These are phyloP conservation scores for Cyaniris semiargus DNA, from an alignment of 2,888 invertebrate genomes.

Conservation along the genomic window DNA sequence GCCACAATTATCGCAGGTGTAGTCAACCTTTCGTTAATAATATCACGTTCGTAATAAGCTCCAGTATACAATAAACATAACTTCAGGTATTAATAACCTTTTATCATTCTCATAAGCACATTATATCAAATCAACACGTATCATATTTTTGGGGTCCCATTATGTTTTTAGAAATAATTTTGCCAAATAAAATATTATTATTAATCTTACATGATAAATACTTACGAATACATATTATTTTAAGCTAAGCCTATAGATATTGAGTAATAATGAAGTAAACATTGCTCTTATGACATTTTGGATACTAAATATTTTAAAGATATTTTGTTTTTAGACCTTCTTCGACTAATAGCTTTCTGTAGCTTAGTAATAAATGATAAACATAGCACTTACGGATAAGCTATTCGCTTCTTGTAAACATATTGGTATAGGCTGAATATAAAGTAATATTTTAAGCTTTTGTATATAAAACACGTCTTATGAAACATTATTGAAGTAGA, in stretches of 20 bases:
- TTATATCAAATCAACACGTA: constrained; percentile 9
- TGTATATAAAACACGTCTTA: neutral
- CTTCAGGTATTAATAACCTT: constrained; percentile 22
- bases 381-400: too few relatives aligned
- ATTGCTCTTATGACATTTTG: too few relatives aligned
- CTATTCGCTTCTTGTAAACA: too few relatives aligned
- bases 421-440: too few relatives aligned
- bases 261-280: too few relatives aligned
- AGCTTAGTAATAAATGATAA: too few relatives aligned
- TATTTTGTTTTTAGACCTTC: too few relatives aligned
- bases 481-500: neutral
- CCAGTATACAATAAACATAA: constrained; percentile 13
- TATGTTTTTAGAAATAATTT: neutral
- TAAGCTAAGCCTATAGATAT: too few relatives aligned
- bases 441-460: neutral
- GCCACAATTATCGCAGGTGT: constrained; percentile 18
- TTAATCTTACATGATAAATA: too few relatives aligned
- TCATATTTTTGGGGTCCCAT: neutral
- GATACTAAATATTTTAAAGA: too few relatives aligned
- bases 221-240: too few relatives aligned
- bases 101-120: constrained; percentile 20
- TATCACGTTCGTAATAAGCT: constrained; percentile 32
- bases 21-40: constrained; percentile 25
- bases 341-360: too few relatives aligned
- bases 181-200: neutral